Percentiles rank a stretch among this genome's conserved stretches.
Evolutionary conservation across 2,797 vertebrate genomes (phyloP).

Genomic region (Nothura maculosa): DNA sequence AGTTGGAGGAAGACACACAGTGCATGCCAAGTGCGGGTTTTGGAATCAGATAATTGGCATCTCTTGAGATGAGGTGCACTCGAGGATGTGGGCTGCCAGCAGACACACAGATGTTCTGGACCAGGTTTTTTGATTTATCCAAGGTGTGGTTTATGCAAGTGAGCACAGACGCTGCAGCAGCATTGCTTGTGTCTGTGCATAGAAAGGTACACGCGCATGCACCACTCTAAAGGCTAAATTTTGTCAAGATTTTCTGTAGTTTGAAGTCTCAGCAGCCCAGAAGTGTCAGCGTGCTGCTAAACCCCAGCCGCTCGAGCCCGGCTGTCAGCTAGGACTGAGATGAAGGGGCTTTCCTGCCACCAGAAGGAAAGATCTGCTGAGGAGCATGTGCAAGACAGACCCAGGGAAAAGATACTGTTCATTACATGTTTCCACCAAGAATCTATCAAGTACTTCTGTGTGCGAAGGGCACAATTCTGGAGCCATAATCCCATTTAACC

Average conservation of each 20-base stretch:
- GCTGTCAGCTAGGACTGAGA: background rate
- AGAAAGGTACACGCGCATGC: background rate
- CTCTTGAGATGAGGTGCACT: background rate
- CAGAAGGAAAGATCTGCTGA: background rate
- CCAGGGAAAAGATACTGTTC: background rate
- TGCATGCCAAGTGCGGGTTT: background rate
- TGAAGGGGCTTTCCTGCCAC: background rate
- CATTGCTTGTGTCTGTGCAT: background rate
- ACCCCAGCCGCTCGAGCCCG: background rate
- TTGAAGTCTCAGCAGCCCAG: background rate
- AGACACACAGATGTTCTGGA: background rate
- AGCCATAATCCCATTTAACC: background rate
- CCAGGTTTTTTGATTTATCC: conserved; percentile 8
- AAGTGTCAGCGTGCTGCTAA: background rate
- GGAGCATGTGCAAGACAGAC: background rate
- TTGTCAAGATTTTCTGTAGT: background rate
- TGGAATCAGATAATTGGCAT: background rate
- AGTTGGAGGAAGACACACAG: background rate
- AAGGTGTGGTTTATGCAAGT: background rate
- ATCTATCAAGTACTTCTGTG: background rate
- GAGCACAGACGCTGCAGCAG: background rate
- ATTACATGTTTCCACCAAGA: background rate
- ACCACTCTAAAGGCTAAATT: background rate
- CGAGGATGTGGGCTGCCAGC: background rate
- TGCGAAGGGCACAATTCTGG: background rate